Evolutionary conservation across 2,797 vertebrate genomes (phyloP).

Genomic region (Helicolenus hilgendorfi): DNA sequence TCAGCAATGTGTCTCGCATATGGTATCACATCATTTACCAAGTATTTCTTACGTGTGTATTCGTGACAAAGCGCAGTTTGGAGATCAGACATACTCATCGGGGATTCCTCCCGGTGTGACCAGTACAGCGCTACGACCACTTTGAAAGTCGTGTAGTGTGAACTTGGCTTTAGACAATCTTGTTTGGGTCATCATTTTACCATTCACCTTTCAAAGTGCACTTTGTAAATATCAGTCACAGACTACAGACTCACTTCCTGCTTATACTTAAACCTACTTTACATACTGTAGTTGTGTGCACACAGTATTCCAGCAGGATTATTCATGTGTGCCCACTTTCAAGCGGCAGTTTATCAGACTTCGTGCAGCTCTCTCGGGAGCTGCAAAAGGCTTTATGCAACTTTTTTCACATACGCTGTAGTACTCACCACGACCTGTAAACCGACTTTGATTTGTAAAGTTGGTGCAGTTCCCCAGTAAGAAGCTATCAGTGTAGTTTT

Average conservation of each 20-base stretch:
- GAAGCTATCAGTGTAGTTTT: neutral
- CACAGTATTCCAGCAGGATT: neutral
- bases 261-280: neutral
- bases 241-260: neutral
- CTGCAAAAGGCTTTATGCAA: neutral
- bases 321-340: neutral
- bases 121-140: no score
- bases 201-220: neutral
- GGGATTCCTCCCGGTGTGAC: no score
- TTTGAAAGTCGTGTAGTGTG: no score
- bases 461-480: neutral
- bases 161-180: neutral
- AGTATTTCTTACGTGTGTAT: no score
- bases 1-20: no score
- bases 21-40: no score
- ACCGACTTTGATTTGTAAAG: neutral
- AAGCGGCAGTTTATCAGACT: neutral
- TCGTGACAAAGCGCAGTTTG: no score
- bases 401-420: neutral
- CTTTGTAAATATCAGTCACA: neutral
- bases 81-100: no score
- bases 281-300: neutral
- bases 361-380: neutral
- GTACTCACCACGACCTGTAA: neutral
- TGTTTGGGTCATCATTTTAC: neutral